Evolutionary conservation across 2,113 vertebrate species (phyloP), one percentile per base, ranked within the genome.

Genomic region (Calyptommatus sinebrachiatus): DNA sequence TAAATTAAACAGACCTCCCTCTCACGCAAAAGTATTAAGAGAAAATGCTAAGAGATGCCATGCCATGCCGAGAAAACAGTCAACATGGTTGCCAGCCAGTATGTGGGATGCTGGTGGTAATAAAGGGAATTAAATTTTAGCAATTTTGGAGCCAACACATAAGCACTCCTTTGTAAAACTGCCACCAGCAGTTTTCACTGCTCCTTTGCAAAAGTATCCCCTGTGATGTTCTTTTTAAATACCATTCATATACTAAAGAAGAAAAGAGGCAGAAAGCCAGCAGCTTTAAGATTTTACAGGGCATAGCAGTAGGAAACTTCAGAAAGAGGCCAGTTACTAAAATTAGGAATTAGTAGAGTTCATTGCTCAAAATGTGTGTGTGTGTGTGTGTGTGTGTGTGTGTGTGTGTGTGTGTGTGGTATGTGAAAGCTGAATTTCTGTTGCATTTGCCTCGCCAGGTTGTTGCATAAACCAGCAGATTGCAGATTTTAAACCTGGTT

Each of bases 271-370:
- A 61, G 3, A 50, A 21, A 79, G 28, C 31, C 1, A 1, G 22
- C 16, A 31, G 1, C 22, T 26, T 29, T 72, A 31, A 77, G 50
- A 35, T 35, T 72, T 66, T 77, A 73, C 21, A 73, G 65, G 71
- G 50, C 22, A 66, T 18, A 21, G 8, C 4, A 11, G 20, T 45
- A 4, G n/a, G 68, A 61, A 50, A 62, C 41, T 28, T 45, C 66
- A 50, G 20, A 31, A 41, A 31, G 57, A 0, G 24, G 80, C 65
- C 76, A 57, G 71, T 48, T 72, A 72, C 77, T 86, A 61, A 71
- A 83, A 45, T 80, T 75, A 84, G 76, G 61, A 62, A 9, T 78
- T 14, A 35, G 31, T 71, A 78, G 63, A 68, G 61, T 9, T 72
- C 0, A 1, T 83, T 66, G 79, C 80, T 71, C 72, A 35, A 2